Conservation (phyloP, 1,140 invertebrate genomes). For the Drosophila bipectinata region DNA sequence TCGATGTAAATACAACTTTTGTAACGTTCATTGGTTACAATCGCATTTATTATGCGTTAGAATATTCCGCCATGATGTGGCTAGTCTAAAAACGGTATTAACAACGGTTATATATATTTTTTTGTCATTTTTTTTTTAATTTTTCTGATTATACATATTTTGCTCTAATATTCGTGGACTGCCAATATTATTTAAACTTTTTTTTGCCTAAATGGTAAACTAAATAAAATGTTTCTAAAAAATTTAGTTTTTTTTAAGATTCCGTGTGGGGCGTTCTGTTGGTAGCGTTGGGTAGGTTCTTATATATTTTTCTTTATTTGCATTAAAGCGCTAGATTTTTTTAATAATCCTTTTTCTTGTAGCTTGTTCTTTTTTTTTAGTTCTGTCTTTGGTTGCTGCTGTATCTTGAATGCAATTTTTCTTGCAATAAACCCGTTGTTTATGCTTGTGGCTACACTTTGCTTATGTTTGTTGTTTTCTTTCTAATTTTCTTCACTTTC, state of each 20-base stretch:
- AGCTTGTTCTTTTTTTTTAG: constrained; percentile 46
- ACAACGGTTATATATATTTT: constrained; percentile 34
- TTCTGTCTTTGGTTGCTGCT: constrained; percentile 77
- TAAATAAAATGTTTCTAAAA: constrained; percentile 73
- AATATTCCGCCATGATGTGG: constrained; percentile 3
- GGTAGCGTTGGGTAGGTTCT: constrained; percentile 68
- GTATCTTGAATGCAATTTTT: constrained; percentile 63
- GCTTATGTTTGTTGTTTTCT: constrained; percentile 17
- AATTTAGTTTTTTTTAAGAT: constrained; percentile 53
- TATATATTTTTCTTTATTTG: constrained; percentile 46
- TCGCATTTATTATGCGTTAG: constrained; percentile 1
- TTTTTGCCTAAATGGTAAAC: constrained; percentile 68
- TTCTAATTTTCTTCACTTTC: constrained; percentile 13
- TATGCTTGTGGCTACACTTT: constrained; percentile 64
- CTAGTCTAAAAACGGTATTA: constrained; percentile 40
- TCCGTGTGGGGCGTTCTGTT: constrained; percentile 37
- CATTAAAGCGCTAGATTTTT: constrained; percentile 51
- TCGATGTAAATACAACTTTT: constrained; percentile 3
- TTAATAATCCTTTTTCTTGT: constrained; percentile 56
- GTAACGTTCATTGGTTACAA: background rate
- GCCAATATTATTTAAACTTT: constrained; percentile 56
- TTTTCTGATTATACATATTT: constrained; percentile 63
- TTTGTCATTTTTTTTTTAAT: constrained; percentile 19
- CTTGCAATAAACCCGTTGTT: constrained; percentile 50
- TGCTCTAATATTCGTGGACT: constrained; percentile 69